Evolutionary conservation across 2,113 vertebrate species (phyloP).

Genomic region (Hyperopisus bebe): DNA sequence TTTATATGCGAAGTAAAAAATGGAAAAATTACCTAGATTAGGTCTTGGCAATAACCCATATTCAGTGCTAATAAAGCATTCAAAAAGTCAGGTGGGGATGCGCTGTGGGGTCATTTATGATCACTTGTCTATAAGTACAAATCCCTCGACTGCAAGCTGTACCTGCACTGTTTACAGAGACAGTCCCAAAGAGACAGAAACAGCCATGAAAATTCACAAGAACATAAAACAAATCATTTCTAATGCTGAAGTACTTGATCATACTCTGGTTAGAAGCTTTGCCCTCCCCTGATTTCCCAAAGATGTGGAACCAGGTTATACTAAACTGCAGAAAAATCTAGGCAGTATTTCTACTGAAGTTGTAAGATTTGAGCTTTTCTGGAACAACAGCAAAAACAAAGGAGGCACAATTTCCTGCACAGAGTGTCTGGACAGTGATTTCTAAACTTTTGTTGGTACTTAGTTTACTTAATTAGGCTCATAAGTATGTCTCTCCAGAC

Average conservation of each 20-base stretch:
- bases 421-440: neutral
- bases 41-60: neutral
- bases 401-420: neutral
- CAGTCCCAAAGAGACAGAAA: conserved; percentile 44
- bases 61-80: neutral
- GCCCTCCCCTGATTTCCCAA: conserved; percentile 35
- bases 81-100: neutral
- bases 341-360: neutral
- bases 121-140: neutral
- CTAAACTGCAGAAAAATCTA: conserved; percentile 22
- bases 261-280: conserved; percentile 30
- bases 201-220: conserved; percentile 3
- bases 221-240: conserved; percentile 32
- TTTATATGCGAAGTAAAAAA: neutral
- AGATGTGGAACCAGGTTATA: conserved; percentile 32
- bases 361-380: neutral
- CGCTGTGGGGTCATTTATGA: neutral
- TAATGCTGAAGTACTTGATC: conserved; percentile 31
- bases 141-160: conserved; percentile 20
- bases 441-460: neutral
- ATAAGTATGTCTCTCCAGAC: neutral
- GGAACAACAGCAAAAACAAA: neutral
- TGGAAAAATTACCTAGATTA: neutral
- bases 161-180: conserved; percentile 40
- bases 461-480: neutral